Base-by-base conservation (phyloP, 92 coral and sea anemone species). In the Ricordea florida region DNA sequence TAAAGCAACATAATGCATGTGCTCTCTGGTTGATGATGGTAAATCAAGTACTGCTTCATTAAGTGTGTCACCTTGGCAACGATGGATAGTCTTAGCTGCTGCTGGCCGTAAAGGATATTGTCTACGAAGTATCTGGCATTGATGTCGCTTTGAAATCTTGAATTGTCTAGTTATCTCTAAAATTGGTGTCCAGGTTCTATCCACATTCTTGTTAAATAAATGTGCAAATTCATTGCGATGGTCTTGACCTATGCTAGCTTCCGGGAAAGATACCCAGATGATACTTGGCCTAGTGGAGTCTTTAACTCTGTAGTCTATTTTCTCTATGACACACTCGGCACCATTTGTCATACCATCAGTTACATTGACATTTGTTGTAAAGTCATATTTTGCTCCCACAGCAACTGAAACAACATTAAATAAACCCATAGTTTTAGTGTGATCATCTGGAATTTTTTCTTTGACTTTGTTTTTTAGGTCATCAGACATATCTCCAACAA, bases 261-360 rank as follows among this genome's bases (percentile, higher is more conserved):
- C 61, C 49, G 57, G 42, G 41, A 89, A 89, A 10, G 83, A 72
- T n/a, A 89, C 93, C 93, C 87, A 88, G 14, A 88, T 83, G 3
- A 79, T 79, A 42, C 87, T 86, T 59, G 90, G 90, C 49, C 93
- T 78, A 22, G 2, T 66, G 7, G 93, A 79, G 47, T 67, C 20
- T 0, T 2, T 23, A 29, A 89, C 90, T 46, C 94, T 62, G 83
- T 89, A 89, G 33, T 85, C 87, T 26, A 89, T 89, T 9, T 67
- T 81, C 21, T 67, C 66, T 18, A 89, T 33, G 0, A 63, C 35
- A 60, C 87, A 89, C 29, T 89, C 91, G 74, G 88, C 76, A 55
- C 90, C 94, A 80, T 85, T 89, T 22, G 85, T 89, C 77, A 89
- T 60, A 7, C 94, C 94, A 50, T 81, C 94, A 9, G 65, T 17